A percentile compares a stretch with the other conserved stretches of the same genome.
Conservation (phyloP, 1,140 invertebrate genomes). For the Brachionus asplanchnoidis region DNA sequence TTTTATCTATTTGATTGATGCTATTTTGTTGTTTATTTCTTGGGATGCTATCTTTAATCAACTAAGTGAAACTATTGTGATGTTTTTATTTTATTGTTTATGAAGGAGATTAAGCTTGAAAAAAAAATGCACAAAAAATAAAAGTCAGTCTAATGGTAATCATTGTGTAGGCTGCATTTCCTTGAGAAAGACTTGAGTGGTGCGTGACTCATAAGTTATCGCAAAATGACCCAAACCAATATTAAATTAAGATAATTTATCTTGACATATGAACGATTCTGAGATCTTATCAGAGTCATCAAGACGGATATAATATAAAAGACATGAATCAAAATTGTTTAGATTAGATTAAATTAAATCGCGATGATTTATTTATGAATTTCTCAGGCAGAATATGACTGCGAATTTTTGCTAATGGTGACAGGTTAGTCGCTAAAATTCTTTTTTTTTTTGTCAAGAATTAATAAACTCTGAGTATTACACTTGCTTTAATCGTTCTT, state of each 20-base stretch:
- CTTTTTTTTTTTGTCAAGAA: not conserved
- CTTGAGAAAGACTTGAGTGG: not conserved
- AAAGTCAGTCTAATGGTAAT: too few relatives aligned
- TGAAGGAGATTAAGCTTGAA: too few relatives aligned
- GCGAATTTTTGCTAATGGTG: not conserved
- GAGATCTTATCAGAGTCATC: not conserved
- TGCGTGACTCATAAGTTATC: not conserved
- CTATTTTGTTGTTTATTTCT: too few relatives aligned
- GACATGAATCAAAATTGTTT: constrained; percentile 30
- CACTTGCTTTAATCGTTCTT: not conserved
- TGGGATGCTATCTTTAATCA: too few relatives aligned
- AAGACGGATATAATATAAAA: not conserved
- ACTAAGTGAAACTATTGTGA: not conserved
- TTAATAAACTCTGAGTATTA: not conserved
- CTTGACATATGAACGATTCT: not conserved
- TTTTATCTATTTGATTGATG: too few relatives aligned
- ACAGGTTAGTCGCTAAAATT: not conserved
- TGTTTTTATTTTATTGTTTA: too few relatives aligned
- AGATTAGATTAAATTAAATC: constrained; percentile 11
- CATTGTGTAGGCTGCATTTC: not conserved
- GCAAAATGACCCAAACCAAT: not conserved
- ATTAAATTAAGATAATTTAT: not conserved
- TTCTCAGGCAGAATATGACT: not conserved
- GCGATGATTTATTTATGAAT: not conserved
- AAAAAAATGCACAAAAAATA: not conserved